These are phyloP conservation scores for Zygogramma bicolorata DNA, from an alignment of 2,888 invertebrate species.

Conservation along the genomic window DNA sequence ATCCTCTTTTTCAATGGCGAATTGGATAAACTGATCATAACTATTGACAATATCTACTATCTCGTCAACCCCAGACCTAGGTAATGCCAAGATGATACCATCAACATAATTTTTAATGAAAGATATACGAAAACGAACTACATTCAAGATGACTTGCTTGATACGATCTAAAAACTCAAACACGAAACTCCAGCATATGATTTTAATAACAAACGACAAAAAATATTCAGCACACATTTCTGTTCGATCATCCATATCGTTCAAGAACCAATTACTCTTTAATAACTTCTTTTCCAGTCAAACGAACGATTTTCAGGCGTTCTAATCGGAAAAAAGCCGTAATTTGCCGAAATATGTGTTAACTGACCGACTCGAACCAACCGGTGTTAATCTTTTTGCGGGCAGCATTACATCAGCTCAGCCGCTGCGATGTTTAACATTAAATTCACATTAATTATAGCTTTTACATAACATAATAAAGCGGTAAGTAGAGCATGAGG, in stretches of 20 bases:
- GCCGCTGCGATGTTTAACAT: slow-evolving; percentile 61
- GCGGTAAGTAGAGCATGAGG: slow-evolving; percentile 65
- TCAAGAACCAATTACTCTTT: background rate
- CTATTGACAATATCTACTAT: too few relatives aligned
- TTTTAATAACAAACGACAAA: background rate
- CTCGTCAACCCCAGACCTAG: too few relatives aligned
- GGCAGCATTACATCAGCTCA: slow-evolving; percentile 47
- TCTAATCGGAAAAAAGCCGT: background rate
- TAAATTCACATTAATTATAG: slow-evolving; percentile 65
- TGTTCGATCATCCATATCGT: background rate
- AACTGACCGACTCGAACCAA: slow-evolving; percentile 44
- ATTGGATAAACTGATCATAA: too few relatives aligned
- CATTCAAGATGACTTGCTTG: too few relatives aligned
- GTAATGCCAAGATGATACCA: too few relatives aligned
- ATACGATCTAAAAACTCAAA: too few relatives aligned
- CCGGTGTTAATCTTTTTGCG: slow-evolving; percentile 38
- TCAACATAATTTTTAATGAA: too few relatives aligned
- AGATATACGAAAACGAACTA: too few relatives aligned
- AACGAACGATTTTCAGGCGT: background rate
- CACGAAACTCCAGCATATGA: too few relatives aligned
- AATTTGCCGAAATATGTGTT: slow-evolving; percentile 33
- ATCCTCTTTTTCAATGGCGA: too few relatives aligned
- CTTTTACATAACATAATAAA: slow-evolving; percentile 61
- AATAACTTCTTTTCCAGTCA: background rate
- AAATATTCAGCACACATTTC: background rate